Evolutionary conservation across 2,797 vertebrate species (phyloP), one percentile per base, ranked within the genome.

Genomic region (Poliocrania exsul): DNA sequence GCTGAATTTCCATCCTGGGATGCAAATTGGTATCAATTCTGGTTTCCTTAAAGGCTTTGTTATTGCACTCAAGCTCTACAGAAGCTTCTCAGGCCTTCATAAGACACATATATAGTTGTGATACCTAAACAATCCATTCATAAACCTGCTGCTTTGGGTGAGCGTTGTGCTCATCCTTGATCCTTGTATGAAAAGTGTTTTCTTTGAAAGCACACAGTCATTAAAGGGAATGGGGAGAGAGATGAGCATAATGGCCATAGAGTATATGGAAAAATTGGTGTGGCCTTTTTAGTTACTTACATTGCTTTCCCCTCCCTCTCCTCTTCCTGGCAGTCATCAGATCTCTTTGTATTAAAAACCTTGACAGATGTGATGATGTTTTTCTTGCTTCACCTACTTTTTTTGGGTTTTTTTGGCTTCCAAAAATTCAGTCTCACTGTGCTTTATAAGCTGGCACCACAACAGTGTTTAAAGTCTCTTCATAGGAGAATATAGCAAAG

Each of bases 381-480:
- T 93, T 69, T 47, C 57, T 81, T 81, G 61, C 71, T 90, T 89
- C 93, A 70, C 53, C 69, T 92, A 16, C 56, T 80, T 83, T 80
- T 65, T 38, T 13, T 14, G 38, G 38, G 38, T 40, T 40, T 42
- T 61, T 81, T 72, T 64, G 75, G 56, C 54, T 93, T 85, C 81
- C 71, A 86, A 80, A 94, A 92, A 10, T 37, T 64, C 31, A 49
- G 71, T 61, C 73, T 70, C 47, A 5, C 44, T 91, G 53, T 23
- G 57, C 24, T 73, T 80, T 44, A 20, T 60, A 81, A 90, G 56
- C 71, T 94, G 78, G 57, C 81, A 93, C 72, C 35, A 40, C 71
- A 61, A 23, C 35, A 10, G 44, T 26, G 20, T 81, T 85, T 82
- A 10, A 90, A 81, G 29, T 37, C 49, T 92, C 61, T 85, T 46